Evolutionary conservation across 2,888 invertebrate genomes (phyloP).

Genomic region (Tipula unca): DNA sequence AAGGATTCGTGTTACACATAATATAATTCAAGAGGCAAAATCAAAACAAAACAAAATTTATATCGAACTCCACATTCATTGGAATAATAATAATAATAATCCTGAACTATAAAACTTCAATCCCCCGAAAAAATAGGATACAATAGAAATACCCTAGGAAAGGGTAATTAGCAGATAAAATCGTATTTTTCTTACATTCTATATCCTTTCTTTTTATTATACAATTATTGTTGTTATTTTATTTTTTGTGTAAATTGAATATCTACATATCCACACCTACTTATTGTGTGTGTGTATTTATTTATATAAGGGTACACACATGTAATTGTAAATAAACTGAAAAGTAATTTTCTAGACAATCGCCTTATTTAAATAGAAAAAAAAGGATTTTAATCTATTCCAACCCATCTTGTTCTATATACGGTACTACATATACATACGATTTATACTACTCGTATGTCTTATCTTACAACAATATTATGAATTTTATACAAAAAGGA

Average conservation of each 20-base stretch:
- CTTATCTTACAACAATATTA: background rate
- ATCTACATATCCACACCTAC: background rate
- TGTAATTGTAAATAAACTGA: slow-evolving; percentile 15
- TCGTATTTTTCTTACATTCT: background rate
- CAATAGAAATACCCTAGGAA: background rate
- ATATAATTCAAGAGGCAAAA: background rate
- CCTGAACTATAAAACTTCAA: background rate
- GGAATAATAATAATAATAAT: background rate
- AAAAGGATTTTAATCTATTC: slow-evolving; percentile 9
- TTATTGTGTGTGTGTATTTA: background rate
- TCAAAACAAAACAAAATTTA: background rate
- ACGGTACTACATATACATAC: background rate
- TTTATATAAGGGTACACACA: background rate
- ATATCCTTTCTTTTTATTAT: slow-evolving; percentile 9
- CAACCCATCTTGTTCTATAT: background rate
- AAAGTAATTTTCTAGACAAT: slow-evolving; percentile 19
- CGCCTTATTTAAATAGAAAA: slow-evolving; percentile 16
- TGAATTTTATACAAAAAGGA: background rate
- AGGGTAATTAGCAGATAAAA: slow-evolving; percentile 18
- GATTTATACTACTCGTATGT: background rate
- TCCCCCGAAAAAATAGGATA: background rate
- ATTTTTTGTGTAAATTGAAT: background rate
- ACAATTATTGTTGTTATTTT: background rate
- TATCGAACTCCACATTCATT: background rate
- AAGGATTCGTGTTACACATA: background rate